phyloP scores from a whole-genome alignment of 1,140 invertebrate genomes.

The Musca domestica region DNA sequence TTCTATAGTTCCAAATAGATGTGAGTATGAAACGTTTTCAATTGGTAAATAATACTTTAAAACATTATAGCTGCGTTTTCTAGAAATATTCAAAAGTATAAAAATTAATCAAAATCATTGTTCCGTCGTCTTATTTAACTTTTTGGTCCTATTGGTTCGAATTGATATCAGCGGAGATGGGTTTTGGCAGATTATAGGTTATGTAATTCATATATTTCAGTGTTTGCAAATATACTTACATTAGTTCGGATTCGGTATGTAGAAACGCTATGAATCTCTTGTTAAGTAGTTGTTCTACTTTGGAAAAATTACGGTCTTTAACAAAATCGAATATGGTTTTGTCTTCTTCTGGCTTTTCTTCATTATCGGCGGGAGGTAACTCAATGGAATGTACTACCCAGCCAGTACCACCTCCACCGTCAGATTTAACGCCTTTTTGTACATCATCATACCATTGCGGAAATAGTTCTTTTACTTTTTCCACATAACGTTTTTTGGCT shows the following conservation, averaged over 20 bases:
- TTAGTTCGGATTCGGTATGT: no score
- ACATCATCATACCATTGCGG: conserved; percentile 61
- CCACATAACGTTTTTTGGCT: conserved; percentile 72
- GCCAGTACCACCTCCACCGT: conserved; percentile 30
- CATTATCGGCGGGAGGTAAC: conserved; percentile 55
- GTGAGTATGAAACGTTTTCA: conserved; percentile 40
- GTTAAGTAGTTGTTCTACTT: no score
- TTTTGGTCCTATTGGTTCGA: no score
- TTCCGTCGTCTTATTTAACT: no score
- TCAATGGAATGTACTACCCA: conserved; percentile 75
- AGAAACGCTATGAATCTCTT: no score
- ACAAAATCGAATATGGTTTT: conserved; percentile 78
- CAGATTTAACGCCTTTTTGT: conserved; percentile 23
- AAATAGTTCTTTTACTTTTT: conserved; percentile 64
- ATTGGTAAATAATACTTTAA: conserved; percentile 44
- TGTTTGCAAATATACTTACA: no score
- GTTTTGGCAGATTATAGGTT: no score
- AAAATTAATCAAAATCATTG: no score
- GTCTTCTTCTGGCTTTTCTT: conserved; percentile 60
- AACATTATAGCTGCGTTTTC: background rate
- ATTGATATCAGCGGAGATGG: no score
- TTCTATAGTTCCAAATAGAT: conserved; percentile 40
- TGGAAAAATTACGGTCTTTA: conserved; percentile 72
- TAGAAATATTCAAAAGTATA: background rate
- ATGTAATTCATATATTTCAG: no score